Conservation (phyloP, 1,140 invertebrate species). For the Daktulosphaira vitifoliae region DNA sequence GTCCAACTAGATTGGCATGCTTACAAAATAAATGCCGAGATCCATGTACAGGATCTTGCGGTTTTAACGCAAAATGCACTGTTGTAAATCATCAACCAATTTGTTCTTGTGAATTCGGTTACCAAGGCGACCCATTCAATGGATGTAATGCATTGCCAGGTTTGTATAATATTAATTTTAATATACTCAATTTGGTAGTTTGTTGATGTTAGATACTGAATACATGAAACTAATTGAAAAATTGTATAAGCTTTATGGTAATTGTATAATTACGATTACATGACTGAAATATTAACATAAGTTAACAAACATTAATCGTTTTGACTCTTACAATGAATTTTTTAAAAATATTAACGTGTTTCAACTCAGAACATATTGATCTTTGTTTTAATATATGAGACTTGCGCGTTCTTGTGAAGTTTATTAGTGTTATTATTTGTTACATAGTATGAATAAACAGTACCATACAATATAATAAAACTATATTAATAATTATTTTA, state of each 20-base stretch:
- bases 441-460: constrained; percentile 71
- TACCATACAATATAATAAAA: constrained; percentile 70
- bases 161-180: constrained; percentile 35
- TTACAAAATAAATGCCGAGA: constrained; percentile 43
- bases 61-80: constrained; percentile 46
- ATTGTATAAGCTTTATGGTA: too few species aligned
- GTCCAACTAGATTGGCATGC: constrained; percentile 42
- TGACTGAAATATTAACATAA: too few species aligned
- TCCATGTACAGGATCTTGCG: constrained; percentile 45
- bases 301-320: too few species aligned
- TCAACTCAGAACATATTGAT: constrained; percentile 71
- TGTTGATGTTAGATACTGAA: too few species aligned
- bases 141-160: constrained; percentile 42
- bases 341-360: constrained; percentile 55
- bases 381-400: constrained; percentile 68
- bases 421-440: constrained; percentile 65
- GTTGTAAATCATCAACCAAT: constrained; percentile 45
- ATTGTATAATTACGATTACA: too few species aligned
- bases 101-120: constrained; percentile 46
- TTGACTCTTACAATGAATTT: too few species aligned
- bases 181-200: too few species aligned
- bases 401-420: constrained; percentile 60
- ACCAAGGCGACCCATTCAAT: constrained; percentile 47
- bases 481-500: too few species aligned
- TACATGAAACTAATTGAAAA: too few species aligned